Evolutionary conservation across 2,888 invertebrate genomes (phyloP), one percentile per base, ranked within the genome.

Genomic region (Oscheius sp.): DNA sequence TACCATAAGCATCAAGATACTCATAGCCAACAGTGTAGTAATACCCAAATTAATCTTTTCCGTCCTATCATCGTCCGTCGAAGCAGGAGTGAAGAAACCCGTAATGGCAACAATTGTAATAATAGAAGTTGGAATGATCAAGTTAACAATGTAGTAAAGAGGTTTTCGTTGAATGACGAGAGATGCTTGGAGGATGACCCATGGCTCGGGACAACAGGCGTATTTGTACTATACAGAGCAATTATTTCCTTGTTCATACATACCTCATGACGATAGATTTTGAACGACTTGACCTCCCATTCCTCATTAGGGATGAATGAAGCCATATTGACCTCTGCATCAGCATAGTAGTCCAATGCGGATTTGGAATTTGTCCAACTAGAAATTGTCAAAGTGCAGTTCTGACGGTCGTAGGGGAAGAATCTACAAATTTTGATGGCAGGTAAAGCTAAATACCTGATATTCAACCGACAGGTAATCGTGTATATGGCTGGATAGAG

Each of bases 1-100:
- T 2, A 88, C 87, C 73, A 88, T 86, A 61, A 88, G 78, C 87
- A 88, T 87, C 76, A 88, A 85, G 62, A 88, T 87, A 5, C 87
- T 87, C 83, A 88, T 88, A 6, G 88, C 87, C 68, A 88, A 77
- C 28, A 83, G 74, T 0, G 79, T 80, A 2, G 79, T 80, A 61
- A 80, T 80, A 36, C 78, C 85, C 17, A 85, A 68, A 67, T 85
- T 85, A 67, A 85, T 84, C 68, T 84, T 84, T 64, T 82, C 82
- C 47, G 82, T 82, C 59, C 84, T 57, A 49, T 84, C 83, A 28
- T 87, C 87, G 67, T 85, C 86, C 2, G 83, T 84, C 47, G 87
- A 87, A 0, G 87, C 87, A 5, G 87, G 85, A 78, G 87, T 87
- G 85, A 87, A 87, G 80, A 88, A 88, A 26, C 86, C 86, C 14